Evolutionary conservation across 2,888 invertebrate species (phyloP).

Genomic region (Cantharis nigra): DNA sequence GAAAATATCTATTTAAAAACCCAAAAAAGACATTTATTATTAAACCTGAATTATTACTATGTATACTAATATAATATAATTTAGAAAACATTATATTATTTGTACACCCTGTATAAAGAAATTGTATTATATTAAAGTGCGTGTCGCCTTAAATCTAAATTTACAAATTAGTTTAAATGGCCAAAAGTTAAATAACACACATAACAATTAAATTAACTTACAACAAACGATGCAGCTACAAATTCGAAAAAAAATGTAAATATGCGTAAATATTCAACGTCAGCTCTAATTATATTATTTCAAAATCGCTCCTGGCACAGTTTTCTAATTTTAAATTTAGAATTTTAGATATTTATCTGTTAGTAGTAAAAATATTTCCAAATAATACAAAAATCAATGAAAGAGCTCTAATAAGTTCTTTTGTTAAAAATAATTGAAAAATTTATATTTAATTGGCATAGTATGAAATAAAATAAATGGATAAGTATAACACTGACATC

Average conservation of each 20-base stretch:
- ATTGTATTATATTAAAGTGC: not conserved
- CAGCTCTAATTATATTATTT: not conserved
- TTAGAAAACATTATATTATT: too few relatives aligned
- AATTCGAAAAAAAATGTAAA: not conserved
- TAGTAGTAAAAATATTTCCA: not conserved
- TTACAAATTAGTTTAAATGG: not conserved
- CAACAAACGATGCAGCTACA: not conserved
- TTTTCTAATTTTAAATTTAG: not conserved
- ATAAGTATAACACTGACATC: not conserved
- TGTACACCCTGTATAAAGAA: too few relatives aligned
- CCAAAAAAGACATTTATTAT: too few relatives aligned
- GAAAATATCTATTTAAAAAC: too few relatives aligned
- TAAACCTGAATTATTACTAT: too few relatives aligned
- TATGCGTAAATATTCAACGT: not conserved
- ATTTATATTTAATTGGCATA: not conserved
- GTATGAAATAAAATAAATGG: not conserved
- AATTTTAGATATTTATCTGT: not conserved
- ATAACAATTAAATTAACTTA: not conserved
- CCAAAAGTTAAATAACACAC: not conserved
- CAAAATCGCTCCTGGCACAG: not conserved
- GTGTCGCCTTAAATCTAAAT: not conserved
- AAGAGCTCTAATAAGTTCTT: not conserved
- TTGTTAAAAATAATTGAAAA: not conserved
- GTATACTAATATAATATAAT: too few relatives aligned
- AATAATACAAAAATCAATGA: not conserved